These are phyloP conservation scores for Cephalopholis sonnerati DNA, from an alignment of 2,113 vertebrate species.

Conservation along the genomic window DNA sequence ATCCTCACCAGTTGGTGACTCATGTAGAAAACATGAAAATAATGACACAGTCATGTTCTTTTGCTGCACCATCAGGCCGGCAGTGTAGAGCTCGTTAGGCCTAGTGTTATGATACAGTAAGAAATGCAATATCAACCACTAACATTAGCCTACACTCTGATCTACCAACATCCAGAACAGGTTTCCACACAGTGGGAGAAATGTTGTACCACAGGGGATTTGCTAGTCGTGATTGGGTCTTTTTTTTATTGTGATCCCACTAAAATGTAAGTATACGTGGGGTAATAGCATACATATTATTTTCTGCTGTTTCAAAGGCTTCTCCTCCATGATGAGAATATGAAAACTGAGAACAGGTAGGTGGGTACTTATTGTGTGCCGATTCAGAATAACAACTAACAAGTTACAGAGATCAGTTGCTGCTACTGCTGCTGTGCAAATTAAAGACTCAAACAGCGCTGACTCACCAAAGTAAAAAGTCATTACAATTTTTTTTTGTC, in stretches of 20 bases:
- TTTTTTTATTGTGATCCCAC: neutral
- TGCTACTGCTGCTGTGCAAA: neutral
- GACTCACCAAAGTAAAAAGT: no score
- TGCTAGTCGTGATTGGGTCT: neutral
- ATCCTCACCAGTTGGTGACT: neutral
- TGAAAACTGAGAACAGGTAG: neutral
- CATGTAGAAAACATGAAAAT: neutral
- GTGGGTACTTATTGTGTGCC: no score
- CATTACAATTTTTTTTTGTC: neutral
- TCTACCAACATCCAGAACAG: neutral
- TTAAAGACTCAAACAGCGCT: neutral
- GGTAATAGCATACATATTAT: neutral
- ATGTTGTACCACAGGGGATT: neutral
- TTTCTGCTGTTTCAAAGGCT: neutral
- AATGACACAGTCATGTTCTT: neutral
- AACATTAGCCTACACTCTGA: neutral
- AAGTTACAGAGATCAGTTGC: neutral
- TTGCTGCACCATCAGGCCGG: no score
- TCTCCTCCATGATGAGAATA: neutral
- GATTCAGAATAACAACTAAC: neutral
- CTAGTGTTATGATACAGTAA: neutral
- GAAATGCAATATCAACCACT: neutral
- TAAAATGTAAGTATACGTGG: neutral
- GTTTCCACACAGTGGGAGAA: neutral
- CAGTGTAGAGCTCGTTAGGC: neutral